phyloP scores from a whole-genome alignment of 2,797 vertebrate species.

The Sebastes flavidus region DNA sequence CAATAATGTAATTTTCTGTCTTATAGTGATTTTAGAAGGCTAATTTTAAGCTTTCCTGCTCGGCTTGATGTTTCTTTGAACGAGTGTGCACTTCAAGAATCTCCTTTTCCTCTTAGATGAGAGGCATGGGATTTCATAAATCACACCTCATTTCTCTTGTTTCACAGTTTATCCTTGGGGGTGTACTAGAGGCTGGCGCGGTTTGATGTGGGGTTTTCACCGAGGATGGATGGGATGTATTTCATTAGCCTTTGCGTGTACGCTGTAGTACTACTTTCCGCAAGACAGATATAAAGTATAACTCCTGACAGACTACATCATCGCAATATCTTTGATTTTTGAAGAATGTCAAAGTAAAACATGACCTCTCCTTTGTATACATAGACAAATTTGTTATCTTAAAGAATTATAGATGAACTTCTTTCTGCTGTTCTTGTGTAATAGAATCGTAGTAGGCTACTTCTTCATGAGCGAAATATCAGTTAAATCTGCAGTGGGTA shows the following conservation, averaged over 20 bases:
- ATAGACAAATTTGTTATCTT: neutral
- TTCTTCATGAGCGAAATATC: neutral
- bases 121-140: constrained; percentile 51
- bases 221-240: constrained; percentile 10
- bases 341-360: neutral
- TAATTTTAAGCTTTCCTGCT: constrained; percentile 49
- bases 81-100: constrained; percentile 10
- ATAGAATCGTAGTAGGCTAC: neutral
- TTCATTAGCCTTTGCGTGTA: constrained; percentile 35
- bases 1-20: constrained; percentile 47
- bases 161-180: constrained; percentile 38
- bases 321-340: neutral
- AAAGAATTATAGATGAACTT: neutral
- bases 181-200: neutral
- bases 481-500: no score
- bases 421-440: neutral
- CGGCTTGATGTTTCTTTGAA: constrained; percentile 56
- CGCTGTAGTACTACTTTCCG: neutral
- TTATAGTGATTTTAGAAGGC: constrained; percentile 37
- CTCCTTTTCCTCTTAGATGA: constrained; percentile 31
- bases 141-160: constrained; percentile 44
- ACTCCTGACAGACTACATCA: neutral
- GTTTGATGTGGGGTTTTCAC: constrained; percentile 38
- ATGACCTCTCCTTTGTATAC: neutral
- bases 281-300: neutral